Evolutionary conservation across 2,113 vertebrate species (phyloP), one percentile per base, ranked within the genome.

Genomic region (Cranoglanis bouderius): DNA sequence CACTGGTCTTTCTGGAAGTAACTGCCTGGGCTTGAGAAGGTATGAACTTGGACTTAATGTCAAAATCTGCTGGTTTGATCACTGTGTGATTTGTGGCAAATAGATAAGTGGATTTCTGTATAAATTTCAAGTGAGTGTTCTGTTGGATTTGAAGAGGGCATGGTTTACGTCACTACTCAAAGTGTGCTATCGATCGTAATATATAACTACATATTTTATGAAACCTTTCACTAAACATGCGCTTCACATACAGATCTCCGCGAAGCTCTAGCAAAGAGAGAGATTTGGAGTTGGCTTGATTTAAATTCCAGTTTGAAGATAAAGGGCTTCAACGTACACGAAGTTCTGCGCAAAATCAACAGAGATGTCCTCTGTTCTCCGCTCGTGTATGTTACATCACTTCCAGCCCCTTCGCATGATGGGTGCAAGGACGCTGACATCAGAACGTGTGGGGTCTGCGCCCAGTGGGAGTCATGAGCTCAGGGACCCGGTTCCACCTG

Each of bases 291-390:
- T 21, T 51, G 61, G 43, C n/a, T 19, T 84, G 4, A 53, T 70
- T 85, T 53, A 6, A 51, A 85, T 63, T 78, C n/a, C n/a, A n/a
- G 8, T 32, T 61, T 70, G 43, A 61, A 3, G 55, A 87, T 32
- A 61, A 78, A 87, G 8, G 43, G 16, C 49, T 55, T n/a, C 8
- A 35, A 72, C 32, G 74, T 55, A 55, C 3, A 29, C 49, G 21
- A 59, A 29, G 57, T 55, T 55, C 51, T 57, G 51, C 8, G 19
- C 24, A 35, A 51, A 85, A 67, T 26, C n/a, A 6, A 38, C 65
- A 91, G 77, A 77, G 40, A 92, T 92, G 91, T 90, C 67, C 75
- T 88, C 90, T 72, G 88, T 92, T 78, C 43, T 93, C 19, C 88
- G 90, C 5, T 90, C 90, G 4, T 63, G 9, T 0, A 74, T 72